Base-by-base conservation (phyloP, 23 tunicate species). In the Trididemnum miniatum region DNA sequence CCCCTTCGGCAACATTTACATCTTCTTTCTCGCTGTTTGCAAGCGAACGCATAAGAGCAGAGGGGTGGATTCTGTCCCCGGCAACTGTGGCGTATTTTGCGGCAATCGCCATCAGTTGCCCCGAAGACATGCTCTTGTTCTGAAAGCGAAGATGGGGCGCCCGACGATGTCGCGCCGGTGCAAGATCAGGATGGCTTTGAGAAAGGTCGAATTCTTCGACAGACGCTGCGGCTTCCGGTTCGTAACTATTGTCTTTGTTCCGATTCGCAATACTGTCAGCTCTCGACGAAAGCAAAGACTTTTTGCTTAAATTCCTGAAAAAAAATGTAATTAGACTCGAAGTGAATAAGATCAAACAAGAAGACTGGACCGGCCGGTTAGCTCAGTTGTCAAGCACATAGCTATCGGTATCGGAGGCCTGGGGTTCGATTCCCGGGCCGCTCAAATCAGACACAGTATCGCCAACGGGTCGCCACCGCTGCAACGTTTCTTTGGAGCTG, bases 91-190 rank as follows among this genome's bases (percentile, higher is more conserved):
- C 85, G 81, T 87, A 87, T 30, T 80, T 87, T 4, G 85, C 85
- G 18, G 91, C 91, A 12, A 87, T 80, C 23, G 91, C 91, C 85
- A 80, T 80, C 81, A 87, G 36, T 72, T 87, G 91, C 32, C 85
- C 91, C 33, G 91, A 87, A 22, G 91, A 87, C 91, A 87, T 71
- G 81, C 85, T 80, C 75, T 87, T 87, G 81, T 60, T 87, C 54
- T 87, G 85, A 24, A 39, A 35, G 5, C 71, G 36, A 20, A 87
- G 85, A 26, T 49, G 72, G 35, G 85, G 85, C 4, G 80, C 65
- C 1, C 75, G 73, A 18, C 62, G 32, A 18, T 72, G 51, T 20
- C 71, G 84, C 24, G 71, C 35, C 18, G 73, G 57, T 15, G 91
- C 85, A 30, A 87, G 81, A 27, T 80, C 85, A 4, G 91, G 85